phyloP scores from a whole-genome alignment of 2,113 vertebrate species.

The Acanthochromis polyacanthus region DNA sequence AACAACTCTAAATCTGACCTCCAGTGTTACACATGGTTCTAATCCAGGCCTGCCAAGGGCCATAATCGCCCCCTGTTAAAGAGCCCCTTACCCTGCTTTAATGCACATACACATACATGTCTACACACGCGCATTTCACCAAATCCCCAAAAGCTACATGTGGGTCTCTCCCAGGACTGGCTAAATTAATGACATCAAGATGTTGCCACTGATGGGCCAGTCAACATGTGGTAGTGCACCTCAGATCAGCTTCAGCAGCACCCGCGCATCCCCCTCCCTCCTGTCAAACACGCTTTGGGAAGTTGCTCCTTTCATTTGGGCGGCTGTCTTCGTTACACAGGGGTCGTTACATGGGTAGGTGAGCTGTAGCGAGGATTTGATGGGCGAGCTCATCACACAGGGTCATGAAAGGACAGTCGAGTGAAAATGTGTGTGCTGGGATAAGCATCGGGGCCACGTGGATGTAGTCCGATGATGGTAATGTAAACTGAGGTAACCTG shows the following conservation, averaged over 20 bases:
- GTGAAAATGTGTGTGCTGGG: constrained; percentile 54
- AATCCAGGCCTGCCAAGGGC: constrained; percentile 95
- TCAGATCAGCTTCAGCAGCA: constrained; percentile 64
- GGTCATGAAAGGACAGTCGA: constrained; percentile 79
- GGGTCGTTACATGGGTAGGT: constrained; percentile 85
- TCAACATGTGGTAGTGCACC: constrained; percentile 81
- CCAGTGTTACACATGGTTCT: constrained; percentile 97
- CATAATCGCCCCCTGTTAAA: constrained; percentile 94
- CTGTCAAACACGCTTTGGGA: constrained; percentile 85
- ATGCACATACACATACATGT: constrained; percentile 18
- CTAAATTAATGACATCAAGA: constrained; percentile 99
- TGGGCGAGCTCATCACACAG: constrained; percentile 80
- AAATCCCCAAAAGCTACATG: constrained; percentile 89
- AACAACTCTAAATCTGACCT: constrained; percentile 96
- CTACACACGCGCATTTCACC: constrained; percentile 72
- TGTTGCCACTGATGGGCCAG: constrained; percentile 84
- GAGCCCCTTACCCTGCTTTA: constrained; percentile 63
- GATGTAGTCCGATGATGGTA: constrained; percentile 64
- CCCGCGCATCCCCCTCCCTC: constrained; percentile 45
- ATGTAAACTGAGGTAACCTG: constrained; percentile 75
- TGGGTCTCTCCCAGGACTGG: constrained; percentile 90
- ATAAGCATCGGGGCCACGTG: constrained; percentile 44
- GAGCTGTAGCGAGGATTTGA: constrained; percentile 70
- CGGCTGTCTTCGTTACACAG: constrained; percentile 78
- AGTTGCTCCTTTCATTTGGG: constrained; percentile 75